Evolutionary conservation across 2,888 invertebrate genomes (phyloP), one percentile per base, ranked within the genome.

Genomic region (Hypolimnas misippus): DNA sequence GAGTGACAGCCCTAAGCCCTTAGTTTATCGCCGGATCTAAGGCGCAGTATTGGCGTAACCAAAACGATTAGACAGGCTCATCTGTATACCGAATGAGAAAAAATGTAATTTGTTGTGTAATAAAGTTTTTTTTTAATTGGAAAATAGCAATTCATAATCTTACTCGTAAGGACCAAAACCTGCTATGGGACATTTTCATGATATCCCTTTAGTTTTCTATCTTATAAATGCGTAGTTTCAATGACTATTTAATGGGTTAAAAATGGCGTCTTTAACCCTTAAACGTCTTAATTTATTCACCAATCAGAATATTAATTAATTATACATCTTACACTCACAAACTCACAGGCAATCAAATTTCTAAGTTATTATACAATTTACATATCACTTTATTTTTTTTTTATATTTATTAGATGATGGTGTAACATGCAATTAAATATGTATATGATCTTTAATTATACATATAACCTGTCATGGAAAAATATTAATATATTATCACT

Each of bases 41-140:
- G 73, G 55, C 63, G 38, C 42, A 71, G 51, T 75, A 78, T 78
- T 76, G 67, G 69, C 76, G 74, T 79, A 67, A 71, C 76, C 52
- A 75, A 79, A 70, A 35, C 42, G 50, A 73, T 78, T 75, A 73
- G 70, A 75, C 67, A 74, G 73, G 72, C 62, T 61, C 71, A 60
- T 73, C 69, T 49, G 3, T 25, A 5, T 25, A 25, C 25, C 25
- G 2, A 25, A 25, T 3, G 25, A 2, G 5, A 25, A 25, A 25
- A 25, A 25, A 2, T 25, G 5, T 25, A 3, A 25, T 5, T 25
- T 25, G 5, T 25, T 25, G 25, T n/a, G n/a, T n/a, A n/a, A n/a
- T n/a, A n/a, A n/a, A n/a, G n/a, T n/a, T n/a, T n/a, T n/a, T n/a
- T n/a, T n/a, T n/a, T n/a, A n/a, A n/a, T n/a, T n/a, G n/a, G n/a